Base-by-base conservation (phyloP, 2,888 invertebrate species). In the Oxytorus armatus region DNA sequence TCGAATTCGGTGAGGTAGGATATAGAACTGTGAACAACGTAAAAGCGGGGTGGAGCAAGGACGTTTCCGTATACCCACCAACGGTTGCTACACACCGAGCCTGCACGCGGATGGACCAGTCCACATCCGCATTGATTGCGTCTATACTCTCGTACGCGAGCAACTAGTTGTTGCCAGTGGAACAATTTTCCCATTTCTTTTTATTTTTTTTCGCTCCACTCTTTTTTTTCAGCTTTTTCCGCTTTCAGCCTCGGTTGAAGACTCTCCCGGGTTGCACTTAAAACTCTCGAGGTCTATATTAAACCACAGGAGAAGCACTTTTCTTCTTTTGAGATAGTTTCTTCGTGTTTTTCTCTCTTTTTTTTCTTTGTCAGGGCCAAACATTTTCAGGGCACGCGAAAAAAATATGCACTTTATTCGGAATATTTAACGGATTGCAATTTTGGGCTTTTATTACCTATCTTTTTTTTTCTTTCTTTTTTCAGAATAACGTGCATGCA, bases 401-500 rank as follows among this genome's bases (percentile, higher is more conserved):
- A n/a, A n/a, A n/a, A n/a, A n/a, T n/a, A n/a, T n/a, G n/a, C n/a
- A n/a, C n/a, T n/a, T 18, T 29, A 61, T 4, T 11, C 61, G n/a
- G 73, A 65, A 65, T 39, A 79, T 83, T 77, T 66, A 70, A 80
- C 76, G 69, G 3, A 7, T 7, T 42, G 55, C 55, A 29, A 69
- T 69, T 18, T 66, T 29, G 16, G 10, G 49, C 21, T 14, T 36
- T 66, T 59, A 10, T 36, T 18, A 8, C 47, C 33, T 42, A 16
- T 47, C 55, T 51, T 49, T 42, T n/a, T 18, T 49, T 51, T 21
- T 18, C 53, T 25, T 14, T 55, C 25, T 16, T 76, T 39, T 59
- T 11, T 74, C 93, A 98, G 98, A 93, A 97, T 99, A 91, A 98
- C 98, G 77, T 97, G 96, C 93, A 95, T 98, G 91, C 97, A 98